A percentile compares a stretch with the other conserved stretches of the same genome.
Evolutionary conservation across 2,113 vertebrate genomes (phyloP).

Genomic region (Perccottus glenii): DNA sequence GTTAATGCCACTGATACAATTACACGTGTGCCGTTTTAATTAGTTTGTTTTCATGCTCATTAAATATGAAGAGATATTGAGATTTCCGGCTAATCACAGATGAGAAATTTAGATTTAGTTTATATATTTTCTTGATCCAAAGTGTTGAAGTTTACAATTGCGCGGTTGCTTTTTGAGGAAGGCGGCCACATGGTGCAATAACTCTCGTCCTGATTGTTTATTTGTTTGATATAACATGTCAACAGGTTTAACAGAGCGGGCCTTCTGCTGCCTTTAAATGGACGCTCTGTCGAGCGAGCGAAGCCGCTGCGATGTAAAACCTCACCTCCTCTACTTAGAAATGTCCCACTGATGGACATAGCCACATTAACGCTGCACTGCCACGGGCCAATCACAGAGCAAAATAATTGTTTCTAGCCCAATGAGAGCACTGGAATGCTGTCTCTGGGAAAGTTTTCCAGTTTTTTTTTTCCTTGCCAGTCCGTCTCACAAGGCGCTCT

Average conservation of each 20-base stretch:
- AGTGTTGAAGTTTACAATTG: conserved; percentile 27
- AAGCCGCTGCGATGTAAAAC: conserved; percentile 72
- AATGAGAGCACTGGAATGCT: conserved; percentile 68
- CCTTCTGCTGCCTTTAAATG: conserved; percentile 75
- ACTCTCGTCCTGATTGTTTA: conserved; percentile 72
- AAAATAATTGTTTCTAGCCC: conserved; percentile 45
- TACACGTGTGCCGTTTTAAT: too few species aligned
- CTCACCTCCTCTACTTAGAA: conserved; percentile 74
- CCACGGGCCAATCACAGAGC: conserved; percentile 47
- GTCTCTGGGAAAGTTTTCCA: conserved; percentile 81
- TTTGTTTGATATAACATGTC: conserved; percentile 77
- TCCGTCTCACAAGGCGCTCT: conserved; percentile 83
- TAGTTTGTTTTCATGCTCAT: too few species aligned
- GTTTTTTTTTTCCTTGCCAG: conserved; percentile 73
- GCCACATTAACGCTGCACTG: conserved; percentile 37
- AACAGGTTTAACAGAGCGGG: conserved; percentile 71
- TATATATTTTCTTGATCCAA: background rate
- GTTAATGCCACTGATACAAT: too few species aligned
- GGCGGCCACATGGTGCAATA: conserved; percentile 59
- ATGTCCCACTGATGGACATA: conserved; percentile 58
- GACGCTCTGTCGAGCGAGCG: conserved; percentile 71
- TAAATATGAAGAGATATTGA: background rate
- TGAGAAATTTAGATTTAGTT: background rate
- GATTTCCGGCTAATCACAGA: background rate
- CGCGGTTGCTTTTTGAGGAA: conserved; percentile 19